Evolutionary conservation across 2,888 invertebrate species (phyloP).

Genomic region (Chaetogeoica ovagalla): DNA sequence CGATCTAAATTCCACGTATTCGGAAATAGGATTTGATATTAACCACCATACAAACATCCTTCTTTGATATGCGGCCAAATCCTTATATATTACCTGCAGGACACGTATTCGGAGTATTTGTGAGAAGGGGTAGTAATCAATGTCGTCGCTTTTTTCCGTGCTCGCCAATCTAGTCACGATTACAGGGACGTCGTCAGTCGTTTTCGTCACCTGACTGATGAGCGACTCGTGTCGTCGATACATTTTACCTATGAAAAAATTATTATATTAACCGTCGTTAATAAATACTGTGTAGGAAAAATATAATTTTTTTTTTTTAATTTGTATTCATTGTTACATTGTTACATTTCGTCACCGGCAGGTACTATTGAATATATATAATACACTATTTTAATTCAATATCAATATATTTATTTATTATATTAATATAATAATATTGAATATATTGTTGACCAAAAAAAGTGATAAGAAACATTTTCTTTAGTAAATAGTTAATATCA

Average conservation of each 20-base stretch:
- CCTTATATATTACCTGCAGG: conserved; percentile 57
- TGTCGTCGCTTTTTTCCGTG: conserved; percentile 40
- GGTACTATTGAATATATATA: no score
- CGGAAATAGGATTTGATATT: conserved; percentile 9
- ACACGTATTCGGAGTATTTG: conserved; percentile 65
- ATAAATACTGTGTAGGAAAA: no score
- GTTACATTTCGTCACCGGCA: no score
- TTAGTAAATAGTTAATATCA: no score
- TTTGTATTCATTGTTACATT: no score
- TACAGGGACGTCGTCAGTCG: conserved; percentile 55
- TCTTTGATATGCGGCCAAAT: not conserved
- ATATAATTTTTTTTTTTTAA: no score
- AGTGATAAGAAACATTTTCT: no score
- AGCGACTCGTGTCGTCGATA: conserved; percentile 55
- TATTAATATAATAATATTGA: no score
- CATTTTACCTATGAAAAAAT: conserved; percentile 16
- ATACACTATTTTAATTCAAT: no score
- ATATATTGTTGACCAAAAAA: no score
- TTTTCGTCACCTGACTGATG: conserved; percentile 55
- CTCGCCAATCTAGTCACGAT: conserved; percentile 56
- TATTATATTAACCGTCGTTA: not conserved
- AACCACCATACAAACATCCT: not conserved
- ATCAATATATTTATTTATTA: no score
- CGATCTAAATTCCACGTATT: not conserved
- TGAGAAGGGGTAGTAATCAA: conserved; percentile 62